Conservation (phyloP, 2,888 invertebrate genomes). For the Isotomurus palustris region DNA sequence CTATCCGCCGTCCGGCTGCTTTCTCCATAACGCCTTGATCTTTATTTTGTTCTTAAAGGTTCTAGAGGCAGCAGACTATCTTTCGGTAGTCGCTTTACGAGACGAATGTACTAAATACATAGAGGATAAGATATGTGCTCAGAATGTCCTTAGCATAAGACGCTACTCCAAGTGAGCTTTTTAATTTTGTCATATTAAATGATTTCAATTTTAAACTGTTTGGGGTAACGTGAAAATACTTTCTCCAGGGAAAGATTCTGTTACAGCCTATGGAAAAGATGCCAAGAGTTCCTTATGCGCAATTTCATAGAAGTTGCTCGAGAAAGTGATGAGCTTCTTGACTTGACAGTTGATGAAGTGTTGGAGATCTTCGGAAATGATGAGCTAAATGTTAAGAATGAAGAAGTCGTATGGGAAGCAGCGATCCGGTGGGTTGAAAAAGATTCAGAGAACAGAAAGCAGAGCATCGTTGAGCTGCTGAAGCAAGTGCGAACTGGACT, state of each 20-base stretch:
- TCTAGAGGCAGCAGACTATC: conserved; percentile 79
- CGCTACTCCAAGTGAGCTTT: conserved; percentile 65
- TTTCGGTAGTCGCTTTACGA: conserved; percentile 54
- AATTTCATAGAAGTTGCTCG: conserved; percentile 68
- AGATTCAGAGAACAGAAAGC: conserved; percentile 66
- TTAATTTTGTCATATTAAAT: conserved; percentile 11
- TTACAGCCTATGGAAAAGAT: conserved; percentile 63
- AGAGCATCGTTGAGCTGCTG: conserved; percentile 72
- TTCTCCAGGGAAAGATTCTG: conserved; percentile 56
- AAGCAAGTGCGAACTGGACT: conserved; percentile 74
- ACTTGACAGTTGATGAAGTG: conserved; percentile 64
- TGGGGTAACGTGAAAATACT: too few species aligned
- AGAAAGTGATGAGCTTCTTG: conserved; percentile 69
- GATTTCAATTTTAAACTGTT: too few species aligned
- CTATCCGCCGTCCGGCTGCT: neutral
- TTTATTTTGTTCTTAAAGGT: conserved; percentile 50
- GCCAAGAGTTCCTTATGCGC: conserved; percentile 66
- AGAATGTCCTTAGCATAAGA: conserved; percentile 79
- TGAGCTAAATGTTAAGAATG: conserved; percentile 79
- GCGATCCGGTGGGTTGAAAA: conserved; percentile 82
- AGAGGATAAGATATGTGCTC: conserved; percentile 62
- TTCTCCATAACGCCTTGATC: neutral
- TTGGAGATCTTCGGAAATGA: conserved; percentile 71
- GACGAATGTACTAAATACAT: conserved; percentile 65
- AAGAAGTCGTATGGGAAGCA: conserved; percentile 81